Evolutionary conservation across 2,888 invertebrate genomes (phyloP).

Genomic region (Tachystola acroxantha): DNA sequence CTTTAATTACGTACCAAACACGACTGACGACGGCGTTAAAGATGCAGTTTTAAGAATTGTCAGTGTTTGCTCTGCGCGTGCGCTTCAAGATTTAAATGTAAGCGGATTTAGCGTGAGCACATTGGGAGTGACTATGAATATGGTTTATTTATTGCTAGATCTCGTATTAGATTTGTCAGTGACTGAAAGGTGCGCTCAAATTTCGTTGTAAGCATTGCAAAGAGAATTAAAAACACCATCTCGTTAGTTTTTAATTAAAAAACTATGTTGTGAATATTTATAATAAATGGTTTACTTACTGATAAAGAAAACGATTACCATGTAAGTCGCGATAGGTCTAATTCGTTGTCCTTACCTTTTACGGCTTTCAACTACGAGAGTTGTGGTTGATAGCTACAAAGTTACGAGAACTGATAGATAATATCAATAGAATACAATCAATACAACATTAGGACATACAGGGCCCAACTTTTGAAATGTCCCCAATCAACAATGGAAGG

Average conservation of each 20-base stretch:
- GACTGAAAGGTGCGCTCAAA: too few species aligned
- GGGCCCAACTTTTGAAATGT: conserved; percentile 58
- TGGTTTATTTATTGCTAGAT: conserved; percentile 37
- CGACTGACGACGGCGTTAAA: conserved; percentile 68
- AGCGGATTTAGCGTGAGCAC: conserved; percentile 49
- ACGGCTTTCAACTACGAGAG: too few species aligned
- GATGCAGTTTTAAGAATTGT: conserved; percentile 69
- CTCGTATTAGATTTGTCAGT: conserved; percentile 8
- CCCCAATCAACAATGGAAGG: conserved; percentile 73
- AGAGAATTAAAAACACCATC: too few species aligned
- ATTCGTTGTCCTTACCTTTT: too few species aligned
- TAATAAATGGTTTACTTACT: too few species aligned
- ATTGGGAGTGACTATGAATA: conserved; percentile 55
- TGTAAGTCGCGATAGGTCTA: too few species aligned
- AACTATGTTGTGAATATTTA: too few species aligned
- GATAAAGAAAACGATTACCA: too few species aligned
- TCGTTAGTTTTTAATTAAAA: too few species aligned
- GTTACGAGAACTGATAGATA: too few species aligned
- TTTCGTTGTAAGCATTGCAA: too few species aligned
- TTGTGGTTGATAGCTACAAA: too few species aligned
- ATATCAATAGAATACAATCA: conserved; percentile 31
- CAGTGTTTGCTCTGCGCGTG: conserved; percentile 44
- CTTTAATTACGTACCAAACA: conserved; percentile 74
- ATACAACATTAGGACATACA: conserved; percentile 36
- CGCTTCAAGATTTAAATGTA: conserved; percentile 53